Evolutionary conservation across 2,113 vertebrate genomes (phyloP), one percentile per base, ranked within the genome.

Genomic region (Thunnus thynnus): DNA sequence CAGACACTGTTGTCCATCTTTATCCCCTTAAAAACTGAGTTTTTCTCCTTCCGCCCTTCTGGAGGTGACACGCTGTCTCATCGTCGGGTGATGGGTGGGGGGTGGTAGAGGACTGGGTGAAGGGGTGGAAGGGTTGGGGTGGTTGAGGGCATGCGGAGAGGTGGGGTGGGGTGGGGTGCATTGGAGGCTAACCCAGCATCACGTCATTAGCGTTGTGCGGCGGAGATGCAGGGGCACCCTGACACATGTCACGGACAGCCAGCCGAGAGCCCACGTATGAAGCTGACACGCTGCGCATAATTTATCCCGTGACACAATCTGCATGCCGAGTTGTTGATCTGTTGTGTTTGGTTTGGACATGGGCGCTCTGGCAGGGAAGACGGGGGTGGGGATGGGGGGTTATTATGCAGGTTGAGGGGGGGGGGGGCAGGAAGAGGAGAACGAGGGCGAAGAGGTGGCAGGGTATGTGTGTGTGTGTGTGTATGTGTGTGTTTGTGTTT

Each of bases 221-320:
- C 86, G 80, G 85, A 94, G 92, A 93, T 57, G 88, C 84, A 88
- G 92, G 91, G 93, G 91, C 91, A 92, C 90, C 90, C 88, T 95
- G 95, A 95, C 95, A 95, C 94, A 94, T 95, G 95, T 95, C 95
- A 95, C 78, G 92, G 92, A 92, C 93, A 93, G 92, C 93, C 92
- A 94, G 91, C 93, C 88, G 65, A 92, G 89, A 86, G 86, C 91
- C 88, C 91, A 90, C 88, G 91, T 92, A 90, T 93, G 93, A 94
- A 89, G 88, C 88, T 95, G 95, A 95, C 95, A 95, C 78, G 82
- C 87, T 70, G 88, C 89, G 93, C 94, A 95, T 95, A 94, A 95
- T 95, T 95, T 95, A 95, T 89, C 94, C 86, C 12, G 80, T 94
- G 94, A 94, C 93, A 92, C 88, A 92, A 95, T 95, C 92, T 94